Base-by-base conservation (phyloP, 2,888 invertebrate genomes). In the Kuschelorhynchus macadamiae region DNA sequence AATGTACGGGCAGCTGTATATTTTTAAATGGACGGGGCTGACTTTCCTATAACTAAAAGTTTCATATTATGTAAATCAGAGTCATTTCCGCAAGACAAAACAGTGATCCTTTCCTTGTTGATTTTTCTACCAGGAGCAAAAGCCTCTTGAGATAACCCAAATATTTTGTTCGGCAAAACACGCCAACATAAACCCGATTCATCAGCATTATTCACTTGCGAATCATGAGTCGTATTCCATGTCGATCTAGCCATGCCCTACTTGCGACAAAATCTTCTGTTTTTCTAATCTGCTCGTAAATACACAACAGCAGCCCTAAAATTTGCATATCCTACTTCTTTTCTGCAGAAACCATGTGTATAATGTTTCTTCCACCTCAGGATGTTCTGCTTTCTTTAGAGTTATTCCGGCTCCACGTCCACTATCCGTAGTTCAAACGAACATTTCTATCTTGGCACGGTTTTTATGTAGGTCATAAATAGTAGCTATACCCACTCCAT, bases 311-410 rank as follows among this genome's bases (percentile, higher is more conserved):
- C 44, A 52, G 66, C 36, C 61, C 65, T 7, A 57, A 67, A 56
- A 67, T 63, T n/a, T 39, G 47, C 30, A 50, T 11, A 47, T 55
- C 25, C 44, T 50, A 16, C 52, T 67, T 53, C 70, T 60, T 67
- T 71, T 65, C 49, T 72, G 67, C 57, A 74, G 52, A 71, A 74
- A 72, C 71, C 73, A 75, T 55, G 49, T 67, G 53, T 71, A 73
- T 14, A 75, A 62, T 42, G 68, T 65, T 63, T 74, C 56, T 67
- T 73, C 73, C 11, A 74, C 69, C 46, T 69, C 69, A 36, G 70
- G 64, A 66, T 63, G 50, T 57, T 59, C 50, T n/a, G 57, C 39
- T 47, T 46, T 36, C 47, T 55, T 63, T 16, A 65, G 57, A 36
- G 63, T 63, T 42, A 53, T 44, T 44, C 49, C 39, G 42, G 57